phyloP scores from a whole-genome alignment of 92 coral and sea anemone genomes.

The Palythoa grandis region DNA sequence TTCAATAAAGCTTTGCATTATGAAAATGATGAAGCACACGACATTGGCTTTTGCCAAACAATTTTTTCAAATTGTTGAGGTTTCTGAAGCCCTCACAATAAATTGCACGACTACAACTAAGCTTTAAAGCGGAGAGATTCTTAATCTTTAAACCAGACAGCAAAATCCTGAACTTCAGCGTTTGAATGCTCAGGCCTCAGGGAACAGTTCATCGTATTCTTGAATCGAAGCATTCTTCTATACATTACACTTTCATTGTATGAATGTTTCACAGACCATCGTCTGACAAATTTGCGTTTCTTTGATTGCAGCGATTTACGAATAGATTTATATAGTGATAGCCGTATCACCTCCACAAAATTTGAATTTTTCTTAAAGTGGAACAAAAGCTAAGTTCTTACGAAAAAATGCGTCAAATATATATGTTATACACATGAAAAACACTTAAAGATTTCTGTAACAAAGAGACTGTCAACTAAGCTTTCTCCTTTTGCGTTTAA shows the following conservation, averaged over 20 bases:
- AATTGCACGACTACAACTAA: not conserved
- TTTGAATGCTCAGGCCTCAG: slow-evolving; percentile 9
- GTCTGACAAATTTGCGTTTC: not conserved
- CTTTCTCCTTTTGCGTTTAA: not conserved
- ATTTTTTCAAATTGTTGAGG: not conserved
- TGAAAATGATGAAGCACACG: not conserved
- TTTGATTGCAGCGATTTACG: slow-evolving; percentile 13
- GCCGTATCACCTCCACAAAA: not conserved
- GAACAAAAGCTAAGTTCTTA: slow-evolving; percentile 4
- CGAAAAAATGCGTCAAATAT: not conserved
- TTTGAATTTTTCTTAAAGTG: not conserved
- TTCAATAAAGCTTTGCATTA: slow-evolving; percentile 18
- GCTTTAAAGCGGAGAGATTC: not conserved
- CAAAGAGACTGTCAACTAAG: slow-evolving; percentile 21
- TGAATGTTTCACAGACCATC: slow-evolving; percentile 3
- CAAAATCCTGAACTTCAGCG: slow-evolving; percentile 9
- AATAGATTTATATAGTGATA: not conserved
- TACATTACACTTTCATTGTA: slow-evolving; percentile 15
- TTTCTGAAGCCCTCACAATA: not conserved
- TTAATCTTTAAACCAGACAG: slow-evolving; percentile 11
- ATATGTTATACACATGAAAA: not conserved
- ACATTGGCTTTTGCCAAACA: not conserved
- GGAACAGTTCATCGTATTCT: not conserved
- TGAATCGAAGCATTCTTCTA: not conserved
- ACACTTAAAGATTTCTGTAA: not conserved